A percentile compares a stretch with the other conserved stretches of the same genome.
phyloP scores from a whole-genome alignment of 1,140 invertebrate genomes.

The Portunus trituberculatus region DNA sequence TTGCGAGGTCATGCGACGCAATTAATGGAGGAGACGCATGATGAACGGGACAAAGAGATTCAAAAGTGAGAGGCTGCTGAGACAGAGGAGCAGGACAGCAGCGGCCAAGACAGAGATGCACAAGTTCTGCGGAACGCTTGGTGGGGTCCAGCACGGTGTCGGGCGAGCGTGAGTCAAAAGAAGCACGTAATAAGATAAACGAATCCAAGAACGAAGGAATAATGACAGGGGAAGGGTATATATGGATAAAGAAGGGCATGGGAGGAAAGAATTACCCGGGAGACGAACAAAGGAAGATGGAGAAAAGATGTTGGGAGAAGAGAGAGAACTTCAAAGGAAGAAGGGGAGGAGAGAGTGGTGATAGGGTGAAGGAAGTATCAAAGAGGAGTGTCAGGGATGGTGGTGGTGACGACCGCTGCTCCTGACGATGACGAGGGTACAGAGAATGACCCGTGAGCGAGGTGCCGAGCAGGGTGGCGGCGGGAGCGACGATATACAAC shows the following conservation, averaged over 20 bases:
- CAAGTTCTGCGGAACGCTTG: not conserved
- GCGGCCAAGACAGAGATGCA: not conserved
- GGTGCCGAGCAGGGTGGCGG: not conserved
- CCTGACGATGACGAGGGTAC: not conserved
- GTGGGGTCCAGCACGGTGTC: not conserved
- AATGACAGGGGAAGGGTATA: conserved; percentile 10
- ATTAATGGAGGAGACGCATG: not conserved
- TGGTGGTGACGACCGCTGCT: not conserved
- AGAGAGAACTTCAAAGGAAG: conserved; percentile 21
- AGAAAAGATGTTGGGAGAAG: conserved; percentile 21
- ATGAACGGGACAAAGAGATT: not conserved
- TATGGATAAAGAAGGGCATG: conserved; percentile 4
- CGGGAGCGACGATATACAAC: not conserved
- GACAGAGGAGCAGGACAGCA: not conserved
- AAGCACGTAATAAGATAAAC: conserved; percentile 16
- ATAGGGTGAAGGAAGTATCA: not conserved
- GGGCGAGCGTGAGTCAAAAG: not conserved
- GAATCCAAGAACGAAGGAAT: not conserved
- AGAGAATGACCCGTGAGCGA: not conserved
- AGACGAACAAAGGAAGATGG: conserved; percentile 21
- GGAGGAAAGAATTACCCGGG: conserved; percentile 2
- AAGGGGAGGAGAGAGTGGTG: conserved; percentile 1
- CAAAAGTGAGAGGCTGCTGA: not conserved
- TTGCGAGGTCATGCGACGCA: not conserved
- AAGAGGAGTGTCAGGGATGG: conserved; percentile 5